Conservation (phyloP, 2,797 vertebrate genomes). For the Protonibea diacanthus region DNA sequence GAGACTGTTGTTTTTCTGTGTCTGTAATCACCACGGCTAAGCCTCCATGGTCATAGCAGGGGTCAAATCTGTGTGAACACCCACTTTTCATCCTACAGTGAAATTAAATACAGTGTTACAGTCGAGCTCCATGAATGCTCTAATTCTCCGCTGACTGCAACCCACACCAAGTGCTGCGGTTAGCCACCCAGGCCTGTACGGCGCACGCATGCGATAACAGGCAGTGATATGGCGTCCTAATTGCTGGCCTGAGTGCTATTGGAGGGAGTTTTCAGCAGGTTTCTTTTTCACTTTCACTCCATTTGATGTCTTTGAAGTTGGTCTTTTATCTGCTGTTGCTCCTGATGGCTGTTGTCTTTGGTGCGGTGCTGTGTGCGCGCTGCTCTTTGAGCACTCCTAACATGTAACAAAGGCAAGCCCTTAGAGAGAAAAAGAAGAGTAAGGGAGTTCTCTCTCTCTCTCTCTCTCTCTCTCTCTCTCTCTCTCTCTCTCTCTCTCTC, state of each 20-base stretch:
- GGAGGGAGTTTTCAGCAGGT: conserved; percentile 83
- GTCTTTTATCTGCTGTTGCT: conserved; percentile 85
- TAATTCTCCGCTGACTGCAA: conserved; percentile 75
- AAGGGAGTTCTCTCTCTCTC: conserved; percentile 59
- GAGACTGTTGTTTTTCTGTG: conserved; percentile 74
- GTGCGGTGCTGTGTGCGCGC: conserved; percentile 78
- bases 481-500: conserved; percentile 48
- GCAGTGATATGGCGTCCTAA: conserved; percentile 78
- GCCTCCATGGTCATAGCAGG: conserved; percentile 73
- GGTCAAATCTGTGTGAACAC: conserved; percentile 80
- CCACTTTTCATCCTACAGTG: conserved; percentile 82
- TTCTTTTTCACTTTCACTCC: conserved; percentile 84
- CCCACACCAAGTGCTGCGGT: conserved; percentile 79
- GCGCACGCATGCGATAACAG: conserved; percentile 71
- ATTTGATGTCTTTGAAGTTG: conserved; percentile 86
- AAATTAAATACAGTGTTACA: conserved; percentile 78
- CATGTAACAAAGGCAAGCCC: conserved; percentile 84
- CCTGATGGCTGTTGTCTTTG: conserved; percentile 87
- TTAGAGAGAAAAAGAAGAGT: conserved; percentile 72
- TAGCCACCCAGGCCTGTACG: conserved; percentile 71
- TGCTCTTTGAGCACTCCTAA: conserved; percentile 82
- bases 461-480: too few species aligned
- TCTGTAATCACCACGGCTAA: conserved; percentile 76
- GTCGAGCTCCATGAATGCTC: conserved; percentile 64
- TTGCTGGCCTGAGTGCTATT: conserved; percentile 82